Evolutionary conservation across 2,113 vertebrate species (phyloP).

Genomic region (Narcine bancroftii): DNA sequence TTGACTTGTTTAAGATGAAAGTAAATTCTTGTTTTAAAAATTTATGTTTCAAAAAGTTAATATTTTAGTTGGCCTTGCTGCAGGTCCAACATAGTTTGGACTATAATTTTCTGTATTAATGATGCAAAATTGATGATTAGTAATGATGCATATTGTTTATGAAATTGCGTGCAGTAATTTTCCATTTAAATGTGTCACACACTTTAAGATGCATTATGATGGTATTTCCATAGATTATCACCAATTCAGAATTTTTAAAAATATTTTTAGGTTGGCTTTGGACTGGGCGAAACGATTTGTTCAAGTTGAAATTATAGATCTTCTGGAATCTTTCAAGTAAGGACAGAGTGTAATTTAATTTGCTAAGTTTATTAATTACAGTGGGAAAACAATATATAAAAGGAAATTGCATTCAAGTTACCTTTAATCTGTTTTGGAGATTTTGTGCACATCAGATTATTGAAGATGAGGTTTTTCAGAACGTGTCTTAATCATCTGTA

Average conservation of each 20-base stretch:
- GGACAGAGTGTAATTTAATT: constrained; percentile 32
- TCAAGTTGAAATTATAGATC: constrained; percentile 74
- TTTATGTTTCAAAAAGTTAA: not conserved
- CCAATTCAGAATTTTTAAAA: constrained; percentile 39
- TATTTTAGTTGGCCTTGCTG: not conserved
- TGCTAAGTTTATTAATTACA: not conserved
- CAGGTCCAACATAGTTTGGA: not conserved
- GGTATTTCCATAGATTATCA: not conserved
- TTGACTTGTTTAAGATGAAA: not conserved
- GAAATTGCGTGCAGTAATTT: not conserved
- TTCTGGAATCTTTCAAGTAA: constrained; percentile 82
- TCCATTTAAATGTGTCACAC: not conserved
- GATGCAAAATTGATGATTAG: not conserved
- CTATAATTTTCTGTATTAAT: not conserved
- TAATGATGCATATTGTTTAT: not conserved
- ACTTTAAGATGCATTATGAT: not conserved
- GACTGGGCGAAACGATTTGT: constrained; percentile 84
- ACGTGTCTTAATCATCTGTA: not conserved
- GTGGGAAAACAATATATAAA: not conserved
- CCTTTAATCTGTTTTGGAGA: not conserved
- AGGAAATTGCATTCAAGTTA: not conserved
- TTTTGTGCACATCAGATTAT: not conserved
- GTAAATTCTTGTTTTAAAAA: not conserved
- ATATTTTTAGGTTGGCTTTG: constrained; percentile 71
- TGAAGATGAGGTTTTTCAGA: not conserved